Evolutionary conservation across 2,113 vertebrate species (phyloP), one percentile per base, ranked within the genome.

Genomic region (Polypterus senegalus): DNA sequence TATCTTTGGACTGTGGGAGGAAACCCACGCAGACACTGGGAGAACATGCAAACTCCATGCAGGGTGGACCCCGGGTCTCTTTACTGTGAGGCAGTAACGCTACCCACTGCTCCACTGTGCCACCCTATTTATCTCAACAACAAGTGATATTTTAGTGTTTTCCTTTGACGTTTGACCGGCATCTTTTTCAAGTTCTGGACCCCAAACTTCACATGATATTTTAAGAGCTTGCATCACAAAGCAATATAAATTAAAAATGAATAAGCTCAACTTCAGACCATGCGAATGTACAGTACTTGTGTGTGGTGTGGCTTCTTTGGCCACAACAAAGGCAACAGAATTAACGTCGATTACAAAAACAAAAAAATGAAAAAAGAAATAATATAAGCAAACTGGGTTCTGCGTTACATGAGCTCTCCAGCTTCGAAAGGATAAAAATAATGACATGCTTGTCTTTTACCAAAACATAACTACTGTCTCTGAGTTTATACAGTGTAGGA

Each of bases 181-280:
- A 27, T 27, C 27, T 27, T 69, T 69, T 70, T 65, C 66, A 73
- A 71, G 72, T 69, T 66, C 67, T 66, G 61, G 51, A 10, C 51
- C 51, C 51, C 51, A 52, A 52, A 7, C 7, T 52, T 8, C 7
- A 52, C 10, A 52, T 3, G 10, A 52, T 52, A 52, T 52, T 52
- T 52, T 52, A 52, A 52, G 7, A 52, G 51, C 51, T 3, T 52
- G 10, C 51, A 7, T 10, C 7, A 10, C 7, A 10, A 52, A 52
- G 51, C 3, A 8, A 52, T 52, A 52, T 52, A 52, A 52, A 52
- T 52, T 10, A 52, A 8, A 52, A 52, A 52, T 52, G 7, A 52
- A 52, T 52, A 52, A 52, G 10, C 51, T 10, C 10, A 10, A 52
- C 10, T 3, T 3, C 51, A 52, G 51, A 7, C 7, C 10, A 10